These are phyloP conservation scores for Pogonus chalceus DNA, from an alignment of 1,140 invertebrate species.

Conservation along the genomic window DNA sequence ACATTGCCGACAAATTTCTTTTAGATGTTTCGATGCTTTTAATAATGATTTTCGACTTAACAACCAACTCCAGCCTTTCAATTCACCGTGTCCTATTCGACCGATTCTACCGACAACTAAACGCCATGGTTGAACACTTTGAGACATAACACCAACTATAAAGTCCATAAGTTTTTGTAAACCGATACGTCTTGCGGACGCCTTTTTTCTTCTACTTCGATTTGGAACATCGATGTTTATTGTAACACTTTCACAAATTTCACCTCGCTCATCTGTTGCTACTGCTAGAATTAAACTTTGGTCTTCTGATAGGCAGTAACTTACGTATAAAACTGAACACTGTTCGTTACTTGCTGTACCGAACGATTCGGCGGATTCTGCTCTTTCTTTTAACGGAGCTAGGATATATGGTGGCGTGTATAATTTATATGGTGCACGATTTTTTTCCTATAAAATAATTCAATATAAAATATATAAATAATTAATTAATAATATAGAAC, in stretches of 20 bases:
- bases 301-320: constrained; percentile 95
- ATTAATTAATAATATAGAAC: constrained; percentile 28
- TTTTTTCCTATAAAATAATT: too few species aligned
- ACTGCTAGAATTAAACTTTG: constrained; percentile 89
- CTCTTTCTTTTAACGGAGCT: constrained; percentile 76
- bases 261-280: constrained; percentile 89
- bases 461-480: too few species aligned
- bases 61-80: constrained; percentile 92
- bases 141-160: constrained; percentile 87
- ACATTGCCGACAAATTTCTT: constrained; percentile 86
- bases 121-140: constrained; percentile 86
- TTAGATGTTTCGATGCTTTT: constrained; percentile 76
- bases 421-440: constrained; percentile 65
- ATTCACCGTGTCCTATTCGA: constrained; percentile 91
- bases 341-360: constrained; percentile 47
- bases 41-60: constrained; percentile 84
- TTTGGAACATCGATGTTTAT: constrained; percentile 96
- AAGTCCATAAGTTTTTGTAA: constrained; percentile 96
- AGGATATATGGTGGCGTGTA: constrained; percentile 91
- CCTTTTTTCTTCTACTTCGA: constrained; percentile 72
- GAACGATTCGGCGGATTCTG: constrained; percentile 64
- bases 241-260: constrained; percentile 83
- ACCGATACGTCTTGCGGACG: constrained; percentile 78
- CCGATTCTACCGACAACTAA: constrained; percentile 93
- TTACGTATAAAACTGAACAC: constrained; percentile 83